Evolutionary conservation across 1,140 invertebrate species (phyloP).

Genomic region (Akabosia matsudoensis): DNA sequence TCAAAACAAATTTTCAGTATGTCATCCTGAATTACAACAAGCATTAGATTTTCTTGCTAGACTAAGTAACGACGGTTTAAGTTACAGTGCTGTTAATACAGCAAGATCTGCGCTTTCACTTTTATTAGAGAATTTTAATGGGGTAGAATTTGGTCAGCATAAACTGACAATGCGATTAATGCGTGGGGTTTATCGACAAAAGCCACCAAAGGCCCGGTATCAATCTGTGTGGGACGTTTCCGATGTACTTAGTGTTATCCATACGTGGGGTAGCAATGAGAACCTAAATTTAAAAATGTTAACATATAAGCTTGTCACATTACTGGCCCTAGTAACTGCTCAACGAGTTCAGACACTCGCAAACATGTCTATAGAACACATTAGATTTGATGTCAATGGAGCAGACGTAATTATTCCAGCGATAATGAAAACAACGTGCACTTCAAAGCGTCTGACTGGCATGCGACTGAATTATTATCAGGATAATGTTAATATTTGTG

Average conservation of each 20-base stretch:
- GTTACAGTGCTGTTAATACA: constrained; percentile 31
- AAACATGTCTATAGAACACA: too few relatives aligned
- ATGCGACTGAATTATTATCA: too few relatives aligned
- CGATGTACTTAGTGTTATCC: constrained; percentile 1
- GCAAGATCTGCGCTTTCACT: constrained; percentile 34
- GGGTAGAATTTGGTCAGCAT: constrained; percentile 9
- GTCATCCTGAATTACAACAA: too few relatives aligned
- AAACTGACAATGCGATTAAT: constrained; percentile 9
- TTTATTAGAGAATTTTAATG: constrained; percentile 10
- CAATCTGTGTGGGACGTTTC: constrained; percentile 18
- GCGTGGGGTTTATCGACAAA: constrained; percentile 1
- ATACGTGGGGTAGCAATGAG: neutral
- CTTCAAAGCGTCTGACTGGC: too few relatives aligned
- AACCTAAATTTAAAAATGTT: constrained; percentile 16
- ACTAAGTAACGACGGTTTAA: neutral
- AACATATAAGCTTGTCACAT: constrained; percentile 19
- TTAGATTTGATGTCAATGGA: neutral
- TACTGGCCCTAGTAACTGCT: constrained; percentile 23
- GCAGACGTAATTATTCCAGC: too few relatives aligned
- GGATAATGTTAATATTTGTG: neutral
- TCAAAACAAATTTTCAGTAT: constrained; percentile 17
- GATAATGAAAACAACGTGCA: too few relatives aligned
- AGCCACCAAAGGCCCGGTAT: constrained; percentile 26
- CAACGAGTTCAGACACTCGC: constrained; percentile 27
- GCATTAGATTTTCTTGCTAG: too few relatives aligned